phyloP scores from a whole-genome alignment of 2,113 vertebrate genomes.

The Rhea pennata region DNA sequence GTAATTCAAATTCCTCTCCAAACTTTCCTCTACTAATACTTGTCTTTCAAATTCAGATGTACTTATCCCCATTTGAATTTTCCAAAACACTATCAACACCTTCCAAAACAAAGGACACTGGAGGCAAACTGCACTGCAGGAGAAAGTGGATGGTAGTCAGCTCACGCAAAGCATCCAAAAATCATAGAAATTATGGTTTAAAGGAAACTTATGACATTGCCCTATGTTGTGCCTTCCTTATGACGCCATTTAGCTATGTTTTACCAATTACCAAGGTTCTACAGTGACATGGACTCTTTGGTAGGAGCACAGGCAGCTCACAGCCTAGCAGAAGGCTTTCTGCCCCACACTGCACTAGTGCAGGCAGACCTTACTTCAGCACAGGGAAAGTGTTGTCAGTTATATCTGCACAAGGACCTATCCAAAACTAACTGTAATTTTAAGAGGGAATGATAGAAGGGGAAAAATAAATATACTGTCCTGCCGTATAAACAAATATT shows the following conservation, averaged over 20 bases:
- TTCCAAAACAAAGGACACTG: not conserved
- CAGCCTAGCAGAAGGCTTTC: rapidly evolving
- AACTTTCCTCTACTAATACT: not conserved
- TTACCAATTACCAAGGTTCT: not conserved
- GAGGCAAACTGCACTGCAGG: rapidly evolving
- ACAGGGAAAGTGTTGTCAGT: not conserved
- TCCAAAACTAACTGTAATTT: not conserved
- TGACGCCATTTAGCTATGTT: not conserved
- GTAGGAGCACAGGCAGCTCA: not conserved
- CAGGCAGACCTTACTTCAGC: not conserved
- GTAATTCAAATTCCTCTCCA: not conserved
- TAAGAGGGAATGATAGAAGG: not conserved
- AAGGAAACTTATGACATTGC: not conserved
- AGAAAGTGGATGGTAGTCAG: not conserved
- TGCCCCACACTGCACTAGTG: not conserved
- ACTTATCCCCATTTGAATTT: not conserved
- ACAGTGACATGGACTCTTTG: not conserved
- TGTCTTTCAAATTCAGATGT: rapidly evolving
- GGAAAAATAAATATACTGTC: not conserved
- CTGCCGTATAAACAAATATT: not conserved
- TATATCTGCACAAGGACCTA: not conserved
- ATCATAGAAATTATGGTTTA: not conserved
- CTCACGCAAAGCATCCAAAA: not conserved
- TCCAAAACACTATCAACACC: not conserved
- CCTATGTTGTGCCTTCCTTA: not conserved